Conservation (phyloP, 2,113 vertebrate species). For the Erythrolamprus reginae region DNA sequence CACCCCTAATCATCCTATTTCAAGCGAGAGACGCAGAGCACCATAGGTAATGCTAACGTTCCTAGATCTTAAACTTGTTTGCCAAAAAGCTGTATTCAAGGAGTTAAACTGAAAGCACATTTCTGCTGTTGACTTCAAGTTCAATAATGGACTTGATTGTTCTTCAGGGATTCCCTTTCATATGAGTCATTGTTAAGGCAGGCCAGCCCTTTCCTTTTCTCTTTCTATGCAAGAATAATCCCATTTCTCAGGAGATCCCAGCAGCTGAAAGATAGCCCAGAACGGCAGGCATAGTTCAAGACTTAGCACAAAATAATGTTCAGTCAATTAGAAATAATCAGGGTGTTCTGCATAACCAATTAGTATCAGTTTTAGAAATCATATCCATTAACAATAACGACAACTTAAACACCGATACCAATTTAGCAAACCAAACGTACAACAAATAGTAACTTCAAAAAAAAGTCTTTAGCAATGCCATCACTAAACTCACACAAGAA, state of each 20-base stretch:
- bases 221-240: constrained; percentile 55
- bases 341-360: constrained; percentile 26
- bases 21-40: rapidly evolving
- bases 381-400: background rate
- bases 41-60: background rate
- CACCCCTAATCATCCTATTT: rapidly evolving
- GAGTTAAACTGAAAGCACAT: constrained; percentile 53
- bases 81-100: constrained; percentile 26
- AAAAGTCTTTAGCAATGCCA: background rate
- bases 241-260: constrained; percentile 61
- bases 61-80: rapidly evolving
- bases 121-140: constrained; percentile 22
- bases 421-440: background rate
- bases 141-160: constrained; percentile 65
- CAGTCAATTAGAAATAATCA: constrained; percentile 1
- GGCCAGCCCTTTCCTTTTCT: constrained; percentile 27
- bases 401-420: background rate
- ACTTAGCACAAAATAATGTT: constrained; percentile 43
- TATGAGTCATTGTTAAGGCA: constrained; percentile 73
- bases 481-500: constrained; percentile 35
- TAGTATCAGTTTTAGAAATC: constrained; percentile 18
- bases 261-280: constrained; percentile 61
- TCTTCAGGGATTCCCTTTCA: constrained; percentile 81
- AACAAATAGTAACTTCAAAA: background rate
- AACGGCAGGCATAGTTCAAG: constrained; percentile 37